Evolutionary conservation across 2,797 vertebrate genomes (phyloP).

Genomic region (Sebastolobus alascanus): DNA sequence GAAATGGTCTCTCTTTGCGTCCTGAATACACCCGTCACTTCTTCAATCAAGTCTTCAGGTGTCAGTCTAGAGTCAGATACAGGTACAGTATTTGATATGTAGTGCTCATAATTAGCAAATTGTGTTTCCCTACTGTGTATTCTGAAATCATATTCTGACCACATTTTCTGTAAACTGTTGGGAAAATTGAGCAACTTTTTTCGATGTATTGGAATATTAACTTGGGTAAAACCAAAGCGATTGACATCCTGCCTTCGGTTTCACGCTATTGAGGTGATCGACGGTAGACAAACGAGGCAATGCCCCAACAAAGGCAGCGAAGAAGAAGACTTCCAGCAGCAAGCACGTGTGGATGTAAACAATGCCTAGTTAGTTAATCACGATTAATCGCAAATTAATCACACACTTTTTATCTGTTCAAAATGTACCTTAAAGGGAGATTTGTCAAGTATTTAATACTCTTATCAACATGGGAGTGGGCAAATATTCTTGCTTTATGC

Average conservation of each 20-base stretch:
- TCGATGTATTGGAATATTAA: background rate
- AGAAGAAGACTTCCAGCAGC: too few species aligned
- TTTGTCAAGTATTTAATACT: too few species aligned
- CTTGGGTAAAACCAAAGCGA: background rate
- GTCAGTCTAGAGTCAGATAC: background rate
- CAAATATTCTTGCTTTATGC: too few species aligned
- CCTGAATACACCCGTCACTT: background rate
- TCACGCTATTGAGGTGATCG: too few species aligned
- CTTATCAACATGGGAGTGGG: too few species aligned
- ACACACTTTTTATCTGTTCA: too few species aligned
- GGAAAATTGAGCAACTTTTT: background rate
- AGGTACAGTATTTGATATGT: background rate
- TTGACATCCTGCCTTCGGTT: background rate
- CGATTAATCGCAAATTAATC: too few species aligned
- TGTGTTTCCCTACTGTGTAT: background rate
- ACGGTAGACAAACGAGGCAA: too few species aligned
- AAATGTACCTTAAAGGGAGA: too few species aligned
- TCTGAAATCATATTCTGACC: background rate
- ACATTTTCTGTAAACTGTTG: background rate
- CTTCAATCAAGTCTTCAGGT: conserved; percentile 1
- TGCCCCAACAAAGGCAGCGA: too few species aligned
- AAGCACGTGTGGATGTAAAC: too few species aligned
- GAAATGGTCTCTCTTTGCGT: background rate
- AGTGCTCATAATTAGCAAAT: background rate
- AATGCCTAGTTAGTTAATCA: too few species aligned